These are phyloP conservation scores for Nemapogon koenigi DNA, from an alignment of 2,888 invertebrate genomes.

Conservation along the genomic window DNA sequence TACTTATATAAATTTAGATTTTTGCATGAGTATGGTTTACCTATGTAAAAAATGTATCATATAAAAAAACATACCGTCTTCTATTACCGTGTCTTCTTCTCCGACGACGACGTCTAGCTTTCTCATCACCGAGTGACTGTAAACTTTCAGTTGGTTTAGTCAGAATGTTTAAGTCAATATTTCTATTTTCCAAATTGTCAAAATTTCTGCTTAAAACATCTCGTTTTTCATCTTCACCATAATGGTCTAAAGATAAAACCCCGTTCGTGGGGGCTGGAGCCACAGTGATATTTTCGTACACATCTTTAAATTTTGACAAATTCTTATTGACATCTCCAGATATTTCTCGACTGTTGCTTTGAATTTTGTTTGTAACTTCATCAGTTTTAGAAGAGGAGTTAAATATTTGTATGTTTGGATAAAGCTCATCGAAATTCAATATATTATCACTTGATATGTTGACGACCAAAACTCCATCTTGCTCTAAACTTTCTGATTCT, in stretches of 20 bases:
- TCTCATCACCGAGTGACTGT: constrained; percentile 38
- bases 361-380: constrained; percentile 59
- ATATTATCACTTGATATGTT: constrained; percentile 54
- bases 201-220: constrained; percentile 29
- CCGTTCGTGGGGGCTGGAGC: constrained; percentile 57
- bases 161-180: constrained; percentile 29
- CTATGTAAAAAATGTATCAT: too few relatives aligned
- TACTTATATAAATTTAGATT: too few relatives aligned
- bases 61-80: constrained; percentile 40
- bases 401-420: constrained; percentile 41
- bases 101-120: constrained; percentile 26
- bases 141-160: constrained; percentile 48
- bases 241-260: constrained; percentile 44
- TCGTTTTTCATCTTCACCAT: constrained; percentile 24
- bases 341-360: constrained; percentile 61
- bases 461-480: constrained; percentile 55
- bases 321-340: constrained; percentile 53
- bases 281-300: constrained; percentile 50
- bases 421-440: constrained; percentile 50
- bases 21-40: too few relatives aligned
- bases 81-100: constrained; percentile 49
- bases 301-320: constrained; percentile 40
- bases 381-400: constrained; percentile 49
- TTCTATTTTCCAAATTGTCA: constrained; percentile 27
- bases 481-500: constrained; percentile 55